phyloP scores from a whole-genome alignment of 2,888 invertebrate species.

The Julus scanicus region DNA sequence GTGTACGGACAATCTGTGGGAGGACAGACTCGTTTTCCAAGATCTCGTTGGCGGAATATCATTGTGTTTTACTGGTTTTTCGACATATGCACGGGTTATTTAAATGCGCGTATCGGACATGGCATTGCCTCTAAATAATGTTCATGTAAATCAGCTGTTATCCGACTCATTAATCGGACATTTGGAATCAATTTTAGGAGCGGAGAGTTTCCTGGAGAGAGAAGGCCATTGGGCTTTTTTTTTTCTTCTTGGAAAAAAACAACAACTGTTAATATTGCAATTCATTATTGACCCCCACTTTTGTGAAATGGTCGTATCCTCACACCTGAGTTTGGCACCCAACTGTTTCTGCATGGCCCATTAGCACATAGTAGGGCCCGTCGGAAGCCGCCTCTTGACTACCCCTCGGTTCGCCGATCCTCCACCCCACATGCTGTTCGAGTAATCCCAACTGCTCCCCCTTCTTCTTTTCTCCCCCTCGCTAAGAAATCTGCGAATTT shows the following conservation, averaged over 20 bases:
- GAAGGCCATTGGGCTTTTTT: neutral
- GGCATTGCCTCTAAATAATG: neutral
- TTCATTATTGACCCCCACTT: slow-evolving; percentile 18
- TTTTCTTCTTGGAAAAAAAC: neutral
- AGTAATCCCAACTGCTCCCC: slow-evolving; percentile 15
- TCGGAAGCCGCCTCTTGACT: slow-evolving; percentile 7
- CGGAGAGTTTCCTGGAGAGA: neutral
- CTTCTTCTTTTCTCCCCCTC: neutral
- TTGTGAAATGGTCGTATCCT: slow-evolving; percentile 4
- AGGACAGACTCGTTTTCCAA: slow-evolving; percentile 1
- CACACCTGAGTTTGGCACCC: slow-evolving; percentile 50
- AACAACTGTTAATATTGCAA: neutral
- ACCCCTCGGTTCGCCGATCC: neutral
- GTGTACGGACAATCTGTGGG: neutral
- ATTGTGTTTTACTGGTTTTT: neutral
- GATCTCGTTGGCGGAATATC: slow-evolving; percentile 16
- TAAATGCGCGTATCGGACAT: neutral
- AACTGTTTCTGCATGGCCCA: slow-evolving; percentile 46
- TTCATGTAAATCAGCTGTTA: neutral
- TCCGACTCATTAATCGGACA: neutral
- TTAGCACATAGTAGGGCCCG: slow-evolving; percentile 44
- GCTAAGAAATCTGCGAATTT: neutral
- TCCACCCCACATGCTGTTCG: neutral
- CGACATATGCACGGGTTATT: neutral
- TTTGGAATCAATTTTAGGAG: neutral